Evolutionary conservation across 2,888 invertebrate genomes (phyloP).

Genomic region (Phalera bucephala): DNA sequence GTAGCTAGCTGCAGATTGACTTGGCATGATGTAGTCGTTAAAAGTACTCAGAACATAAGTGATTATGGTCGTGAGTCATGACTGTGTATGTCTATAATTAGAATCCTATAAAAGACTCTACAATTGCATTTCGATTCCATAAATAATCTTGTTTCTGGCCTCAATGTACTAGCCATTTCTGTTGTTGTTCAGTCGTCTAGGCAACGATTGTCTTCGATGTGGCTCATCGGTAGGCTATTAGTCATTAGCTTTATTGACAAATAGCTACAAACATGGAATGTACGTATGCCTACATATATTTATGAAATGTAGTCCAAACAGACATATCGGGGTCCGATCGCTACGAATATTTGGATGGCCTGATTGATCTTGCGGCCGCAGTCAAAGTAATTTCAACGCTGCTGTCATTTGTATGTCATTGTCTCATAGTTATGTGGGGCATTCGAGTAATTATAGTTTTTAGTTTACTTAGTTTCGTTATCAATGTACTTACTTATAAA

Average conservation of each 20-base stretch:
- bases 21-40: no score
- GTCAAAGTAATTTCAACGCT: slow-evolving; percentile 36
- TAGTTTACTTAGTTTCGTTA: no score
- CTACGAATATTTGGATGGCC: slow-evolving; percentile 48
- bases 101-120: no score
- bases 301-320: slow-evolving; percentile 53
- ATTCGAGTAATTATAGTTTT: no score
- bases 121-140: no score
- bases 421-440: not conserved
- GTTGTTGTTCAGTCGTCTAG: slow-evolving; percentile 66
- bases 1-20: no score
- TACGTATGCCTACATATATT: slow-evolving; percentile 34
- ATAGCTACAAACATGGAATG: slow-evolving; percentile 51
- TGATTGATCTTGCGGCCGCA: slow-evolving; percentile 48
- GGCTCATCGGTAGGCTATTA: slow-evolving; percentile 65
- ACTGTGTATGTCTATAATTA: no score
- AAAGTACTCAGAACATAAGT: no score
- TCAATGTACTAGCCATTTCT: slow-evolving; percentile 44
- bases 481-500: no score
- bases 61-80: no score
- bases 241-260: slow-evolving; percentile 73
- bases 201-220: slow-evolving; percentile 70
- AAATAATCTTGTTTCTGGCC: no score
- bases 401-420: slow-evolving; percentile 19
- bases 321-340: slow-evolving; percentile 54